Percentiles rank a stretch among this genome's conserved stretches.
Conservation (phyloP, 2,888 invertebrate genomes). For the Actias luna region DNA sequence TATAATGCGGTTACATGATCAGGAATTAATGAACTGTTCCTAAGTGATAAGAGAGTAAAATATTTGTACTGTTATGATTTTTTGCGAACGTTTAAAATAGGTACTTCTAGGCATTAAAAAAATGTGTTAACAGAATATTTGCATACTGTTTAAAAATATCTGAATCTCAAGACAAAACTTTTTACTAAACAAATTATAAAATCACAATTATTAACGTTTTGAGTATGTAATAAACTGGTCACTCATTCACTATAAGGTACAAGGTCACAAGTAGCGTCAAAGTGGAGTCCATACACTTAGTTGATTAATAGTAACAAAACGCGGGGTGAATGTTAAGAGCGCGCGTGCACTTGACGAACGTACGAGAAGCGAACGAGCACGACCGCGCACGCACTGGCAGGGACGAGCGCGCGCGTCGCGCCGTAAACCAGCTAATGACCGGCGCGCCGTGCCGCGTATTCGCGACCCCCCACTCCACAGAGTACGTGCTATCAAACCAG, state of each 20-base stretch:
- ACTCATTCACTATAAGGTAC: constrained; percentile 42
- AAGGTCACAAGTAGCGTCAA: constrained; percentile 45
- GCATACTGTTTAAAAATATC: constrained; percentile 10
- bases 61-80: background rate
- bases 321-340: constrained; percentile 15
- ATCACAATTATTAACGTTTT: background rate
- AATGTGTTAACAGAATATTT: background rate
- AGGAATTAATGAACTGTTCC: constrained; percentile 55
- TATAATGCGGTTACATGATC: constrained; percentile 57
- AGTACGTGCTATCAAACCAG: constrained; percentile 79
- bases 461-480: constrained; percentile 75
- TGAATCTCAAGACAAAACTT: constrained; percentile 3
- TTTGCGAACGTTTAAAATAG: background rate
- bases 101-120: background rate
- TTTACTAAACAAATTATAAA: background rate
- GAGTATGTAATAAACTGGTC: constrained; percentile 10
- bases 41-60: constrained; percentile 35
- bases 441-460: constrained; percentile 74
- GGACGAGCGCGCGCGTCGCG: constrained; percentile 70
- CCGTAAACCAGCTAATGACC: constrained; percentile 75
- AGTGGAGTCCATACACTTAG: background rate
- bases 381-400: constrained; percentile 52
- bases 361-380: constrained; percentile 29
- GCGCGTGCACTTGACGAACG: constrained; percentile 23
- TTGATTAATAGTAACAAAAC: background rate